A percentile compares a stretch with the other conserved stretches of the same genome.
These are phyloP conservation scores for Sminthurides bifidus DNA, from an alignment of 1,140 invertebrate genomes.

Conservation along the genomic window DNA sequence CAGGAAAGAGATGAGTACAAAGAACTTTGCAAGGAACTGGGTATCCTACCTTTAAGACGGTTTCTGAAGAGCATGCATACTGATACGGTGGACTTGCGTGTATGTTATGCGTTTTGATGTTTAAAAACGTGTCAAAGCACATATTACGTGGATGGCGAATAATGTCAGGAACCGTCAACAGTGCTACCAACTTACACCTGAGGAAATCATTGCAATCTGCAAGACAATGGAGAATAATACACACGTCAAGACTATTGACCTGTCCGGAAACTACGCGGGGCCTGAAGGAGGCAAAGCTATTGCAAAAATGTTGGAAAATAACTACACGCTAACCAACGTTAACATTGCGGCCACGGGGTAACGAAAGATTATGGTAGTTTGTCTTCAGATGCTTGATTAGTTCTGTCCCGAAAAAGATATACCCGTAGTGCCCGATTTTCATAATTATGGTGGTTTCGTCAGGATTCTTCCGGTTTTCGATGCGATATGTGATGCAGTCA, in stretches of 20 bases:
- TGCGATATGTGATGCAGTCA: slow-evolving; percentile 16
- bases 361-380: no score
- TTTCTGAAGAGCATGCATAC: slow-evolving; percentile 7
- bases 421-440: no score
- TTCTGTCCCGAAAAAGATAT: not conserved
- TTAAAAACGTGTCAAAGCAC: not conserved
- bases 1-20: slow-evolving; percentile 13
- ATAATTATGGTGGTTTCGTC: not conserved
- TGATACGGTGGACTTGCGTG: slow-evolving; percentile 9
- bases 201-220: slow-evolving; percentile 18
- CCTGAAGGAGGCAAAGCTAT: slow-evolving; percentile 15
- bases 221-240: slow-evolving; percentile 13
- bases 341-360: slow-evolving; percentile 19
- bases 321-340: slow-evolving; percentile 5
- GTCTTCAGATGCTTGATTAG: not conserved
- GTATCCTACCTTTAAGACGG: slow-evolving; percentile 9
- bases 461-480: slow-evolving; percentile 13
- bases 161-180: not conserved
- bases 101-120: not conserved
- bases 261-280: slow-evolving; percentile 12
- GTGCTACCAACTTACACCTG: slow-evolving; percentile 6
- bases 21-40: slow-evolving; percentile 13
- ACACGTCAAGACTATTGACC: slow-evolving; percentile 4
- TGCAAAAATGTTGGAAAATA: slow-evolving; percentile 16
- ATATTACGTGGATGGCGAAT: not conserved